phyloP scores from a whole-genome alignment of 1,140 invertebrate genomes.

The Agrilus planipennis region DNA sequence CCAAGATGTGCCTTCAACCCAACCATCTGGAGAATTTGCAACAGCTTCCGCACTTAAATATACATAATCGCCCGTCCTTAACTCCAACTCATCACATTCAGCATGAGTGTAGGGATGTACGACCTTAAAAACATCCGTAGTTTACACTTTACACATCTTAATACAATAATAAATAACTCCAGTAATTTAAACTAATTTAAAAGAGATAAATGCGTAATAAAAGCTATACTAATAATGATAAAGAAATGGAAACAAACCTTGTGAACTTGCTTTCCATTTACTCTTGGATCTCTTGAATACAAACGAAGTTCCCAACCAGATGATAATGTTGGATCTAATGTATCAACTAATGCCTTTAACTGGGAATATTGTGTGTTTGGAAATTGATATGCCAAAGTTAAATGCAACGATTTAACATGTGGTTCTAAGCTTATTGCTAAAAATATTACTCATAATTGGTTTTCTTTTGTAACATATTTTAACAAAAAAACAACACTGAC shows the following conservation, averaged over 20 bases:
- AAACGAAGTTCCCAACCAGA: slow-evolving; percentile 75
- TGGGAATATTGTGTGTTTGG: slow-evolving; percentile 53
- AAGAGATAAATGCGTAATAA: no score
- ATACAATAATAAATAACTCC: no score
- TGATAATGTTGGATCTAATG: slow-evolving; percentile 48
- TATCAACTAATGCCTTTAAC: slow-evolving; percentile 60
- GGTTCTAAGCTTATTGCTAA: slow-evolving; percentile 58
- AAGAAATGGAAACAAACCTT: slow-evolving; percentile 18
- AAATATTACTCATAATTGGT: slow-evolving; percentile 19
- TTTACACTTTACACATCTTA: background rate
- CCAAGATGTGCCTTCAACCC: slow-evolving; percentile 81
- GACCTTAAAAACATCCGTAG: slow-evolving; percentile 40
- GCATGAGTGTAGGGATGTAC: slow-evolving; percentile 63
- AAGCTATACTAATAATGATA: no score
- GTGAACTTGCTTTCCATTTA: slow-evolving; percentile 61
- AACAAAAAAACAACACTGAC: no score
- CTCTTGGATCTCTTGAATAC: slow-evolving; percentile 69
- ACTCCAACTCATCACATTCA: slow-evolving; percentile 72
- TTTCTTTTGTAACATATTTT: no score
- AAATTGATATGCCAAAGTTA: slow-evolving; percentile 84
- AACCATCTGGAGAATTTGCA: slow-evolving; percentile 63
- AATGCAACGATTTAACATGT: slow-evolving; percentile 71
- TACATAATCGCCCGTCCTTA: slow-evolving; percentile 75
- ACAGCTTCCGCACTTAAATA: slow-evolving; percentile 65
- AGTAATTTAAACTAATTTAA: background rate